phyloP scores from a whole-genome alignment of 2,888 invertebrate genomes.

The Chrysotoxum bicinctum region DNA sequence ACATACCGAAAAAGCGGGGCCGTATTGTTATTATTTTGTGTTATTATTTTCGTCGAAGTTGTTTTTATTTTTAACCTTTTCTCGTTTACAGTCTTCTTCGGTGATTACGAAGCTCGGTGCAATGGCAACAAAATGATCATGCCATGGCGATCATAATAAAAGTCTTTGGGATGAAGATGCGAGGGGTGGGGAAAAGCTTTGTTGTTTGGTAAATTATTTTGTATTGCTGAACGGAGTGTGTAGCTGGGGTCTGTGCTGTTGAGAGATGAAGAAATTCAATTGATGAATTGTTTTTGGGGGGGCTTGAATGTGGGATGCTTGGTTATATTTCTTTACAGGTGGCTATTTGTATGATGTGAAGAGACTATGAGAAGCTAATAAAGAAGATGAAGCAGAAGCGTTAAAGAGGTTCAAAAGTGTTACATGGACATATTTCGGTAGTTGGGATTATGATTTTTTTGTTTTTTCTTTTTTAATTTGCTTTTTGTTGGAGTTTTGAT shows the following conservation, averaged over 20 bases:
- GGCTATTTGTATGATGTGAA: conserved; percentile 25
- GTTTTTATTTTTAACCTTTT: conserved; percentile 50
- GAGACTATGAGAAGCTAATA: conserved; percentile 52
- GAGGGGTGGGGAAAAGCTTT: conserved; percentile 43
- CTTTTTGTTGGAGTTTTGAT: conserved; percentile 20
- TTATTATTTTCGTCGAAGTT: conserved; percentile 56
- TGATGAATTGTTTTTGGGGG: conserved; percentile 65
- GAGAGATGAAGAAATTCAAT: conserved; percentile 70
- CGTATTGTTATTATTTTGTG: conserved; percentile 67
- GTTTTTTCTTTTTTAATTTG: neutral
- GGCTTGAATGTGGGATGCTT: conserved; percentile 61
- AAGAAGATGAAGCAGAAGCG: conserved; percentile 26
- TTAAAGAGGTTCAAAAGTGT: conserved; percentile 64
- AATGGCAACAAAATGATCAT: conserved; percentile 39
- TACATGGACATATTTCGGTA: conserved; percentile 72
- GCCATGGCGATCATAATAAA: conserved; percentile 21
- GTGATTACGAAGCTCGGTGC: conserved; percentile 53
- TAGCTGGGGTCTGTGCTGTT: neutral
- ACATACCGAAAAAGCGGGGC: conserved; percentile 51
- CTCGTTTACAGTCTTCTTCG: conserved; percentile 7
- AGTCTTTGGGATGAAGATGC: neutral
- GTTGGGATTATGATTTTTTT: conserved; percentile 32
- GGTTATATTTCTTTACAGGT: conserved; percentile 54
- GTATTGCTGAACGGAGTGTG: neutral
- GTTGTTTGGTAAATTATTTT: conserved; percentile 34